phyloP scores from a whole-genome alignment of 2,113 vertebrate genomes.

The Rousettus leschenaultii region DNA sequence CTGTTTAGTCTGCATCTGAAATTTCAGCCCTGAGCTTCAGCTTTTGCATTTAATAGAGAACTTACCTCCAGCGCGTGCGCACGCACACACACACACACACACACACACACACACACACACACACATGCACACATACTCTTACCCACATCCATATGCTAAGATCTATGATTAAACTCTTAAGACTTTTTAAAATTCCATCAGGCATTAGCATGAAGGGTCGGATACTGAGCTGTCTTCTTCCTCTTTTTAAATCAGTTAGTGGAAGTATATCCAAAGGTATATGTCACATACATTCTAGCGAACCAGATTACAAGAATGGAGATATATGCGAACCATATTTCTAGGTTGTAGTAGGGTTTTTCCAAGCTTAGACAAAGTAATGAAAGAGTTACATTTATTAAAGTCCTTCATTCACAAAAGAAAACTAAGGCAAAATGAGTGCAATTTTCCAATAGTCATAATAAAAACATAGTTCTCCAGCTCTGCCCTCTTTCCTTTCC shows the following conservation, averaged over 20 bases:
- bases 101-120: neutral
- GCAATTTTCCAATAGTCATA: neutral
- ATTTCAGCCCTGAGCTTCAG: slow-evolving; percentile 79
- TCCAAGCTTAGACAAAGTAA: slow-evolving; percentile 16
- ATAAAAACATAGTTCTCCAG: neutral
- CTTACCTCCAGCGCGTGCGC: slow-evolving; percentile 37
- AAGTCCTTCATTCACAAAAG: slow-evolving; percentile 21
- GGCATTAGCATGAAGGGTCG: neutral
- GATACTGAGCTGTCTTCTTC: neutral
- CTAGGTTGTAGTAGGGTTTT: neutral
- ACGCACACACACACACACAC: neutral
- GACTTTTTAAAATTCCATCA: slow-evolving; percentile 66
- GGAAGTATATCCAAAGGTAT: neutral
- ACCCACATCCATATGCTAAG: slow-evolving; percentile 67
- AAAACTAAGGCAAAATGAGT: neutral
- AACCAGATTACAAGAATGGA: neutral
- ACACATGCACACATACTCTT: too few species aligned
- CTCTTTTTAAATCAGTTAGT: neutral
- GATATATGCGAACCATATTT: slow-evolving; percentile 37
- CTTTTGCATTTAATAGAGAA: slow-evolving; percentile 62
- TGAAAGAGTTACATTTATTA: slow-evolving; percentile 3
- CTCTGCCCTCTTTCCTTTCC: neutral
- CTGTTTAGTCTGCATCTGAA: slow-evolving; percentile 80
- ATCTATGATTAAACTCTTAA: slow-evolving; percentile 62
- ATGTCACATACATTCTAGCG: neutral